Conservation (phyloP, 2,888 invertebrate genomes). For the Pasiphila rectangulata region DNA sequence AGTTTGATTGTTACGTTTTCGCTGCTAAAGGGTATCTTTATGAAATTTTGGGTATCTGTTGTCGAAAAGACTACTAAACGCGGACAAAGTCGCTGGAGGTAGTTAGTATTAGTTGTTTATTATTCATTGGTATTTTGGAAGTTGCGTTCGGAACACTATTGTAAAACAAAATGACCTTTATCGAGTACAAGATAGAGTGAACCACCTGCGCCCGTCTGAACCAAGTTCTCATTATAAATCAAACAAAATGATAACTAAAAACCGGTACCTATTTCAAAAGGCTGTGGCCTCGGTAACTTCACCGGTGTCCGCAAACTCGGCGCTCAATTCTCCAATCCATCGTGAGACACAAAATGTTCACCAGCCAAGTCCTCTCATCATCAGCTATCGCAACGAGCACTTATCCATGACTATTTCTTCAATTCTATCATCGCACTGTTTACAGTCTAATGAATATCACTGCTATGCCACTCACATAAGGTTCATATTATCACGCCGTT, state of each 20-base stretch:
- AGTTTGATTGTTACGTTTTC: no score
- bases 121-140: constrained; percentile 11
- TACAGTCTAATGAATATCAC: constrained; percentile 48
- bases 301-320: constrained; percentile 57
- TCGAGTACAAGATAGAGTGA: constrained; percentile 34
- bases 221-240: constrained; percentile 63
- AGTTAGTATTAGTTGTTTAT: constrained; percentile 14
- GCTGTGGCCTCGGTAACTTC: constrained; percentile 71
- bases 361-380: constrained; percentile 47
- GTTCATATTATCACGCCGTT: constrained; percentile 56
- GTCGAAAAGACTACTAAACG: no score
- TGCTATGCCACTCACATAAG: constrained; percentile 49
- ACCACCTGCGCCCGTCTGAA: constrained; percentile 53
- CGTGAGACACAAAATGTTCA: constrained; percentile 49
- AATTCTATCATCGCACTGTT: constrained; percentile 48
- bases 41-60: background rate
- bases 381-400: constrained; percentile 45
- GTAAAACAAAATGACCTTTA: constrained; percentile 15
- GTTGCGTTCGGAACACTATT: background rate
- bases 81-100: no score
- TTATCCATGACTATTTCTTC: constrained; percentile 34
- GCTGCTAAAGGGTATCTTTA: no score
- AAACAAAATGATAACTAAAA: constrained; percentile 78
- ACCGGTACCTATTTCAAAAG: constrained; percentile 79
- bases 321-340: constrained; percentile 69